Base-by-base conservation (phyloP, 1,140 invertebrate genomes). In the Camponotus floridanus region DNA sequence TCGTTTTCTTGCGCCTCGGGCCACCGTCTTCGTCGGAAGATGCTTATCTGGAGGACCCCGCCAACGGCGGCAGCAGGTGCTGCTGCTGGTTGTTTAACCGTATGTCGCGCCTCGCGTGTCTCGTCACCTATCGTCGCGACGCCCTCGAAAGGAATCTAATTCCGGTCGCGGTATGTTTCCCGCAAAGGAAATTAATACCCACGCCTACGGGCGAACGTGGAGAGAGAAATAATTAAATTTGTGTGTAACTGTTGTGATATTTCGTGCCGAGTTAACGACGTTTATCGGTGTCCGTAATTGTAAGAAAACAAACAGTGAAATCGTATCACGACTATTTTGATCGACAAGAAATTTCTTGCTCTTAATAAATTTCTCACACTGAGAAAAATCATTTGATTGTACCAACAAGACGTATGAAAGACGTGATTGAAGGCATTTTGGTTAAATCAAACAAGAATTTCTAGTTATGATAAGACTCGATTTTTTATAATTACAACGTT, bases 111-210 rank as follows among this genome's bases (percentile, higher is more conserved):
- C 59, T 65, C 76, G 65, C 64, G 76, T 62, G 64, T 80, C 64
- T 80, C 78, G 48, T 70, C 76, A 45, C 36, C 18, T 51, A 51
- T 57, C 51, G 65, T 55, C 68, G 68, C 67, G 57, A 61, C 31
- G 6, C 31, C 15, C 68, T 83, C 79, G 21, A 74, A 74, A 83
- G 68, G 79, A 48, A 73, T 42, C 15, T 26, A 26, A 31, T 68
- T 48, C 64, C 45, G 21, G 33, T 74, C 18, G 15, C 39, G 67
- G 33, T 26, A 26, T n/a, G 55, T 45, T 62, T 45, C 39, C 18
- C 18, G 55, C 68, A 61, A 61, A 83, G 79, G 79, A 74, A 83
- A 83, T 83, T 83, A 83, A 83, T 74, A 61, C 26, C 33, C 67
- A 45, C 51, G 51, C 51, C 36, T 61, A 73, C 21, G 26, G 51